Evolutionary conservation across 2,888 invertebrate genomes (phyloP).

Genomic region (Leptinotarsa juncta): DNA sequence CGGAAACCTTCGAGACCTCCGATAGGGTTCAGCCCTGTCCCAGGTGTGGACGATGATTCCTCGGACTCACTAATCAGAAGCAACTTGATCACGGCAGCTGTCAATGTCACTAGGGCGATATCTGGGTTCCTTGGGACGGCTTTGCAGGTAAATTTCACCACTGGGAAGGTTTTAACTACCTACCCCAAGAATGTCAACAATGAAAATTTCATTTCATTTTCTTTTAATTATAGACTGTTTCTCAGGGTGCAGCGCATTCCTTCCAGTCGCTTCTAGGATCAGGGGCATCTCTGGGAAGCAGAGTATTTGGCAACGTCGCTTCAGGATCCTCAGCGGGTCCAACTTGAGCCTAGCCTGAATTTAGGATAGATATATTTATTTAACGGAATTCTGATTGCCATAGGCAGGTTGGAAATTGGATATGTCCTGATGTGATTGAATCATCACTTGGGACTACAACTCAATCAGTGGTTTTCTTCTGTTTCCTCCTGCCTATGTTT

Average conservation of each 20-base stretch:
- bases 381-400: constrained; percentile 17
- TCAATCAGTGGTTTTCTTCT: no score
- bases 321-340: constrained; percentile 46
- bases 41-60: constrained; percentile 58
- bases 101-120: constrained; percentile 82
- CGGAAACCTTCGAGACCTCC: constrained; percentile 53
- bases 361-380: constrained; percentile 34
- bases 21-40: constrained; percentile 61
- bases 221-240: constrained; percentile 50
- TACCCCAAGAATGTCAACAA: not conserved
- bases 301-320: constrained; percentile 32
- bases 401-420: not conserved
- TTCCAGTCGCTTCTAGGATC: constrained; percentile 75
- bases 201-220: constrained; percentile 14
- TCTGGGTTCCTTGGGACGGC: constrained; percentile 83
- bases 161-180: no score
- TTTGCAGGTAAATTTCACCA: constrained; percentile 72
- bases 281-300: constrained; percentile 68
- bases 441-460: no score
- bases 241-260: constrained; percentile 79
- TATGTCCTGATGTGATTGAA: not conserved
- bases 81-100: constrained; percentile 77
- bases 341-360: constrained; percentile 21
- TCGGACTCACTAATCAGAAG: constrained; percentile 62
- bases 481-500: not conserved